Conservation (phyloP, 2,113 vertebrate species). For the Platichthys stellatus region DNA sequence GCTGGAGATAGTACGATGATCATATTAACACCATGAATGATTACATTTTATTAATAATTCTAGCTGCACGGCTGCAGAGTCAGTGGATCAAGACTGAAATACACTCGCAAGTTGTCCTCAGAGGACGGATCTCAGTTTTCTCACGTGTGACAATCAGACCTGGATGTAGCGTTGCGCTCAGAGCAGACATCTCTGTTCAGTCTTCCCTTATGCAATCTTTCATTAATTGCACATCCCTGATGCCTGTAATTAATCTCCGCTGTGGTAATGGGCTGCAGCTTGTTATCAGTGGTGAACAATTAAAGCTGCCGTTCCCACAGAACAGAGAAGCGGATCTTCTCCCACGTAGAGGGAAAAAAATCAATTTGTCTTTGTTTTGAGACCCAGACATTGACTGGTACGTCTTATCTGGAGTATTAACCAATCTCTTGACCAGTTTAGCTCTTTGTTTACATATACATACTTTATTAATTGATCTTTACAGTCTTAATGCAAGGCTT, state of each 20-base stretch:
- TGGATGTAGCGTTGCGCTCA: background rate
- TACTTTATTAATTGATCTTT: background rate
- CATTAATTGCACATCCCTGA: conserved; percentile 38
- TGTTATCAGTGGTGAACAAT: conserved; percentile 50
- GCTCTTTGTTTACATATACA: background rate
- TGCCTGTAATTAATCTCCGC: conserved; percentile 65
- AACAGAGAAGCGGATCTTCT: conserved; percentile 21
- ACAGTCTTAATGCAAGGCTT: too few species aligned
- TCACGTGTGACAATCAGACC: conserved; percentile 12
- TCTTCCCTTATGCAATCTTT: conserved; percentile 45
- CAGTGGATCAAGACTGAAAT: background rate
- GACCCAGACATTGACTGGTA: conserved; percentile 9
- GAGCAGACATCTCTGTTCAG: conserved; percentile 10
- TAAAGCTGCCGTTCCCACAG: conserved; percentile 46
- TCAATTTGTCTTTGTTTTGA: conserved; percentile 40
- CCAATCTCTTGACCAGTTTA: background rate
- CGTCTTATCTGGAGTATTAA: background rate
- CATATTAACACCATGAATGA: background rate
- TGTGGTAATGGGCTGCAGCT: conserved; percentile 57
- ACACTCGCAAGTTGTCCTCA: background rate
- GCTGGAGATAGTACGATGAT: background rate
- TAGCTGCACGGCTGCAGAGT: background rate
- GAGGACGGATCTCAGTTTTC: background rate
- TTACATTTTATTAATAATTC: too few species aligned
- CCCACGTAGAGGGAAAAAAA: conserved; percentile 28